A percentile compares a stretch with the other conserved stretches of the same genome.
Evolutionary conservation across 2,888 invertebrate species (phyloP).

Genomic region (Tenthredo amoena): DNA sequence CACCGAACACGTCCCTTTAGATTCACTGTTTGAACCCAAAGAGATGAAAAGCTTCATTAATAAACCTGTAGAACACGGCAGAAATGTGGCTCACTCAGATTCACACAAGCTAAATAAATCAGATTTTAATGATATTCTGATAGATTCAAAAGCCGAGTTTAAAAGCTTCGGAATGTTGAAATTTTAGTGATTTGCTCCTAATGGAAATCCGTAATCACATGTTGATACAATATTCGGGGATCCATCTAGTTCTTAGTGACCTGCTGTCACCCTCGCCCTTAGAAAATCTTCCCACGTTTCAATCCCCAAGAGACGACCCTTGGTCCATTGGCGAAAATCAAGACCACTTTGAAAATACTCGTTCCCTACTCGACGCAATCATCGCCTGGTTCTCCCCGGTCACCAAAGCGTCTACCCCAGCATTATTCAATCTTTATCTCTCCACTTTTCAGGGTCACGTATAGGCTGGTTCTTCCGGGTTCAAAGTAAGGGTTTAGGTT

Average conservation of each 20-base stretch:
- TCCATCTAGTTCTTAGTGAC: neutral
- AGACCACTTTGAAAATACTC: conserved; percentile 24
- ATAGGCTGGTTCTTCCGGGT: neutral
- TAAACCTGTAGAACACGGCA: neutral
- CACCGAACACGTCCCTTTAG: neutral
- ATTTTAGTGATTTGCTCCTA: neutral
- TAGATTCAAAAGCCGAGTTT: neutral
- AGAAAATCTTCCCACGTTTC: neutral
- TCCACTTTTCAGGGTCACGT: neutral
- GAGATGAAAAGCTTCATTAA: neutral
- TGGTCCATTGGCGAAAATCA: conserved; percentile 32
- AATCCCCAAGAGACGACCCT: conserved; percentile 10
- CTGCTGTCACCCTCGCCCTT: too few relatives aligned
- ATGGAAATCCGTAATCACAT: neutral
- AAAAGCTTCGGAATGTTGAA: neutral
- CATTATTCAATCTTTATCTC: neutral
- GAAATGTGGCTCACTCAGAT: neutral
- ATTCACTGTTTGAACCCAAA: neutral
- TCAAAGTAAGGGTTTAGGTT: neutral
- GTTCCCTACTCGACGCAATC: neutral
- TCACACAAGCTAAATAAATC: conserved; percentile 13
- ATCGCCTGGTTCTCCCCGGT: neutral
- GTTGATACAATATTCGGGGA: neutral
- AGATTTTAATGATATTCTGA: neutral
- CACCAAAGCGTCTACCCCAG: neutral